Base-by-base conservation (phyloP, 2,797 vertebrate genomes). In the Bucorvus abyssinicus region DNA sequence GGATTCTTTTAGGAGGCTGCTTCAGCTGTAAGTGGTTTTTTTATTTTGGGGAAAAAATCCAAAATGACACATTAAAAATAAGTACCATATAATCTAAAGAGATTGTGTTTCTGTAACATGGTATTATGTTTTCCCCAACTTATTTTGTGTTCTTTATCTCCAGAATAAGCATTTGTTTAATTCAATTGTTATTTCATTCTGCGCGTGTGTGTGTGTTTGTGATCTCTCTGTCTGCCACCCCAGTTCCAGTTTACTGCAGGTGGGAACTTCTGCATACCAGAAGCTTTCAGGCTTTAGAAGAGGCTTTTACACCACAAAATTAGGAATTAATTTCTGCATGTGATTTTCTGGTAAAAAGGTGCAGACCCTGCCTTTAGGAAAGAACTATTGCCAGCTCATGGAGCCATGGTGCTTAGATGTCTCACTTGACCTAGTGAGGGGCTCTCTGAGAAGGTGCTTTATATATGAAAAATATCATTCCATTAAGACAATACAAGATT, bases 181-280 rank as follows among this genome's bases (percentile, higher is more conserved):
- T 82, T 94, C 42, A 42, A 36, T 50, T 70, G 7, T 87, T 50
- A n/a, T 65, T 88, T 88, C 18, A 10, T 52, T 84, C 42, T 40
- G n/a, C n/a, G n/a, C n/a, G 21, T 50, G 0, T 65, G 3, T 40
- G 3, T 23, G 14, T 44, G 26, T 27, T 1, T 75, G 16, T 40
- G 38, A 40, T n/a, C 18, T 60, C 23, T 21, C 29, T 78, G 34
- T 36, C 44, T 91, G 17, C 71, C n/a, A 42, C 44, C 27, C 27
- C 26, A 40, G 14, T 79, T 84, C 36, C 44, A 76, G 44, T 79
- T 89, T 78, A 57, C 34, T 30, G 7, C 47, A 59, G 21, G 44
- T 63, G 64, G 67, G 50, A 86, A 63, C 44, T 75, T 91, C 44
- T 67, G n/a, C 49, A 38, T 6, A 74, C 44, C 18, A 87, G 27